A percentile compares a stretch with the other conserved stretches of the same genome.
Evolutionary conservation across 2,888 invertebrate genomes (phyloP).

Genomic region (Drosophila tanythrix): DNA sequence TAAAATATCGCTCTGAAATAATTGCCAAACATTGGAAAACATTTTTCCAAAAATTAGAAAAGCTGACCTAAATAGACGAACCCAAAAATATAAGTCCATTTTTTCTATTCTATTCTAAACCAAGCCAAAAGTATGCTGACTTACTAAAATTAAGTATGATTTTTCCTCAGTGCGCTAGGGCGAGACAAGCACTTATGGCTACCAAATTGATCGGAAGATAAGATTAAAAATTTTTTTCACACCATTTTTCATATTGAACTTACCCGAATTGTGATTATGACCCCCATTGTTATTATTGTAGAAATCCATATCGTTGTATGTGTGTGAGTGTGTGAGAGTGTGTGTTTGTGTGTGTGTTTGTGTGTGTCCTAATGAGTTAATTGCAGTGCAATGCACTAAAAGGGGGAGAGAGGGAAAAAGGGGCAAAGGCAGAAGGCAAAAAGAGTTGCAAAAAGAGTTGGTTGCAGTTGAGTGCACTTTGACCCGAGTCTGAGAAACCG

Average conservation of each 20-base stretch:
- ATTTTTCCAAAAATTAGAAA: neutral
- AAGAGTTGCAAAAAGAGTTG: constrained; percentile 4
- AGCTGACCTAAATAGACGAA: neutral
- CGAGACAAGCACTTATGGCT: neutral
- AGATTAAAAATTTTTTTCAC: constrained; percentile 26
- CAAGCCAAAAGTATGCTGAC: too few relatives aligned
- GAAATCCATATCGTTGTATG: constrained; percentile 74
- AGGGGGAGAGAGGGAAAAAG: constrained; percentile 24
- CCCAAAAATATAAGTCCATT: neutral
- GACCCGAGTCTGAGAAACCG: constrained; percentile 52
- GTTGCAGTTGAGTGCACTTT: constrained; percentile 56
- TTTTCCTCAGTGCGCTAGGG: neutral
- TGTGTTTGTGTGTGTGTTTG: neutral
- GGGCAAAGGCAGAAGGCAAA: constrained; percentile 17
- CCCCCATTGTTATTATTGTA: constrained; percentile 66
- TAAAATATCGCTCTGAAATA: neutral
- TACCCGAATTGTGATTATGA: constrained; percentile 67
- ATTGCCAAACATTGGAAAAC: neutral
- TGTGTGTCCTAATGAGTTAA: constrained; percentile 45
- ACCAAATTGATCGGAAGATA: constrained; percentile 33
- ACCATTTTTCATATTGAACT: constrained; percentile 58
- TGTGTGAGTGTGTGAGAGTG: neutral
- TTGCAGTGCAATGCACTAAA: constrained; percentile 67
- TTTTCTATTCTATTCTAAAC: neutral
- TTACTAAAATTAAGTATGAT: neutral